Evolutionary conservation across 2,797 vertebrate species (phyloP).

Genomic region (Tokudaia muenninki): DNA sequence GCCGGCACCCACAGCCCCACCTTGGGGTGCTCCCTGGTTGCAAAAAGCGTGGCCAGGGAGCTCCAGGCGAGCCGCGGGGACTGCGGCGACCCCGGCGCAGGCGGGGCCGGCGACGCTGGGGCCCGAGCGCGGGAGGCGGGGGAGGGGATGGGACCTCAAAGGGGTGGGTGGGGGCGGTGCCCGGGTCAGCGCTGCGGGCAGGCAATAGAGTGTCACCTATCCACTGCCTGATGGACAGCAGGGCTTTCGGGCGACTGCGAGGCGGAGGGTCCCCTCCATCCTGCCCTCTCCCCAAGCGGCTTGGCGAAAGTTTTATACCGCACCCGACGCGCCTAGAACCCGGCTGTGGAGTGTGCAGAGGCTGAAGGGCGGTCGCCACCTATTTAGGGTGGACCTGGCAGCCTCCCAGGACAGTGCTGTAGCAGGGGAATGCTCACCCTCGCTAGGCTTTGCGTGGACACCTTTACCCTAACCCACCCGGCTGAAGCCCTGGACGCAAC

Average conservation of each 20-base stretch:
- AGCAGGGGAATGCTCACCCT: background rate
- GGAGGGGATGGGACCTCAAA: constrained; percentile 45
- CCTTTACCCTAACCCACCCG: background rate
- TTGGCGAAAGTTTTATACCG: constrained; percentile 73
- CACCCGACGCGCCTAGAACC: constrained; percentile 58
- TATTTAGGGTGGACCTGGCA: background rate
- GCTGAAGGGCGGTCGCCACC: background rate
- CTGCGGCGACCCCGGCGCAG: constrained; percentile 74
- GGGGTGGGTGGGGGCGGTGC: constrained; percentile 74
- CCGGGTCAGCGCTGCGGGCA: constrained; percentile 62
- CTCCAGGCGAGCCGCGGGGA: constrained; percentile 54
- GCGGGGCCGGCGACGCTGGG: constrained; percentile 72
- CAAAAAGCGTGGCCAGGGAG: background rate
- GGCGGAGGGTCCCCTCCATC: background rate
- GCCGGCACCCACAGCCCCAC: constrained; percentile 17
- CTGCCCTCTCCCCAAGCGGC: constrained; percentile 43
- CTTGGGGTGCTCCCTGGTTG: constrained; percentile 28
- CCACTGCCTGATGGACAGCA: background rate
- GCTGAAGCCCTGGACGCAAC: constrained; percentile 73
- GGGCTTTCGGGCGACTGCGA: background rate
- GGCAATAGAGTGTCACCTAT: constrained; percentile 7
- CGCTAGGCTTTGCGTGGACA: background rate
- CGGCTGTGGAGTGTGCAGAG: background rate
- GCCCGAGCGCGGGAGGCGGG: constrained; percentile 69
- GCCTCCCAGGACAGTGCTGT: background rate